A percentile compares a stretch with the other conserved stretches of the same genome.
phyloP scores from a whole-genome alignment of 2,113 vertebrate genomes.

The Eolophus roseicapilla region DNA sequence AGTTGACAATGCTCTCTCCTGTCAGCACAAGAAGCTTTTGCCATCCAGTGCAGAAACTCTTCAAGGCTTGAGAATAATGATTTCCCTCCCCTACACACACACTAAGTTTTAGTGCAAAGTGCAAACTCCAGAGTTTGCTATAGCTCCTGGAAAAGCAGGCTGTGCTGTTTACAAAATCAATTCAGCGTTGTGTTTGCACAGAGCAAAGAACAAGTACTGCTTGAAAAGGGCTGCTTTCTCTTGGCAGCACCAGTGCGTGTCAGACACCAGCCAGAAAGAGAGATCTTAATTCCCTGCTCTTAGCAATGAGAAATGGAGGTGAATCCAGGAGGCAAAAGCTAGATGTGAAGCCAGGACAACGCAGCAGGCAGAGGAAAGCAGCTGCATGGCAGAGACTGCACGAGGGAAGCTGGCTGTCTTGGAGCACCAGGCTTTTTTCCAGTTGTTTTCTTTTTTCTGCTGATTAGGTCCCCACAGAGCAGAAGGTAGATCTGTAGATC shows the following conservation, averaged over 20 bases:
- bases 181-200: background rate
- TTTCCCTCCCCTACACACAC: background rate
- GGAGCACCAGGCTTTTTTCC: background rate
- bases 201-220: background rate
- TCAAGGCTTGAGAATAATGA: background rate
- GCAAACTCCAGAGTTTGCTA: background rate
- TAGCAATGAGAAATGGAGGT: background rate
- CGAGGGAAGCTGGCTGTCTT: background rate
- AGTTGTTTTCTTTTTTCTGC: background rate
- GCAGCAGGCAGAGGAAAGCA: background rate
- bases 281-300: background rate
- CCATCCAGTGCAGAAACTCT: background rate
- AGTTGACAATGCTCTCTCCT: background rate
- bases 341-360: accelerated
- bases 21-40: background rate
- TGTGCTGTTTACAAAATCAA: background rate
- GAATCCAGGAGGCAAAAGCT: background rate
- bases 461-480: background rate
- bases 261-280: background rate
- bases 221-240: background rate
- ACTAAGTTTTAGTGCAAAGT: background rate
- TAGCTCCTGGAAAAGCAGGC: background rate
- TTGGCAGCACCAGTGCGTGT: background rate
- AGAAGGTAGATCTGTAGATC: background rate
- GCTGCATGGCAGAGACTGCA: background rate